phyloP scores from a whole-genome alignment of 1,140 invertebrate genomes.

The Euwallacea similis region DNA sequence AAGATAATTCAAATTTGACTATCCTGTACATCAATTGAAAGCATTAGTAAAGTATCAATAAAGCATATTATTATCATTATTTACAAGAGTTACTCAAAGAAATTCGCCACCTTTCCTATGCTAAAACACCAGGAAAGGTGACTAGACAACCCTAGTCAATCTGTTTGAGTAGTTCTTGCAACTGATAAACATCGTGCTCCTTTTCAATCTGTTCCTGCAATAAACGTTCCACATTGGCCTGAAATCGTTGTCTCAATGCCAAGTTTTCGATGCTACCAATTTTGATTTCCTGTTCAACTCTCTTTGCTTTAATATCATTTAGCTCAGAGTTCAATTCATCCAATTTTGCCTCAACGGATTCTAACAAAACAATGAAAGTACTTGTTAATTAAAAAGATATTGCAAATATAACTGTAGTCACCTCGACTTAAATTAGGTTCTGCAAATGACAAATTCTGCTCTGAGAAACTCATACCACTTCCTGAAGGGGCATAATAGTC shows the following conservation, averaged over 20 bases:
- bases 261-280: constrained; percentile 85
- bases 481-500: constrained; percentile 50
- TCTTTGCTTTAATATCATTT: constrained; percentile 68
- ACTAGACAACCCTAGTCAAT: constrained; percentile 14
- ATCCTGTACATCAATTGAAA: too few relatives aligned
- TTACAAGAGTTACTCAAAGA: too few relatives aligned
- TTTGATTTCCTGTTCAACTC: constrained; percentile 78
- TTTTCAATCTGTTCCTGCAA: constrained; percentile 78
- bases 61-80: too few relatives aligned
- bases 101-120: too few relatives aligned
- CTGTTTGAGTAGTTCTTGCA: constrained; percentile 50
- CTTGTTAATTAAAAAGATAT: constrained; percentile 1
- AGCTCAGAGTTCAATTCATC: constrained; percentile 69
- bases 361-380: constrained; percentile 42
- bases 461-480: constrained; percentile 44
- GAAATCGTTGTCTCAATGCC: constrained; percentile 78
- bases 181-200: constrained; percentile 64
- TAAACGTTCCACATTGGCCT: constrained; percentile 76
- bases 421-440: constrained; percentile 50
- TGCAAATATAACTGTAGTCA: constrained; percentile 12
- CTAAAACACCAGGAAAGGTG: too few relatives aligned
- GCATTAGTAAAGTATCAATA: too few relatives aligned
- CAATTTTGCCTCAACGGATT: constrained; percentile 60
- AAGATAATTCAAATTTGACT: too few relatives aligned
- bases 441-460: constrained; percentile 43